These are phyloP conservation scores for Tragulus kanchil DNA, from an alignment of 2,113 vertebrate genomes.

Conservation along the genomic window DNA sequence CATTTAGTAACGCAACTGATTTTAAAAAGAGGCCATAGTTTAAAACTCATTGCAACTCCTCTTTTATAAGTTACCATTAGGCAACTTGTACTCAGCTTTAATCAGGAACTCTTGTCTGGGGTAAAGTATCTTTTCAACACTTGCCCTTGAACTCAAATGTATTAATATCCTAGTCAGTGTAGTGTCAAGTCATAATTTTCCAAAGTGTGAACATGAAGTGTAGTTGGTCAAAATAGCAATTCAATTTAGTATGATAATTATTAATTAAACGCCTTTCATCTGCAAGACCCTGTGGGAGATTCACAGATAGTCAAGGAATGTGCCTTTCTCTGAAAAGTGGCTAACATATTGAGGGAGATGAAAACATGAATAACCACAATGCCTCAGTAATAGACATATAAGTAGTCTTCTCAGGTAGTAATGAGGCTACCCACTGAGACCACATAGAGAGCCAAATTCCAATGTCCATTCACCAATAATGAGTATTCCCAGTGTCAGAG, in stretches of 20 bases:
- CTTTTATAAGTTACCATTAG: neutral
- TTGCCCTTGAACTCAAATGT: neutral
- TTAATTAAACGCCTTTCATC: neutral
- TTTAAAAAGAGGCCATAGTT: neutral
- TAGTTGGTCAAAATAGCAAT: neutral
- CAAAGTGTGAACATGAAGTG: neutral
- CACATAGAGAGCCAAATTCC: neutral
- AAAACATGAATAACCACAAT: neutral
- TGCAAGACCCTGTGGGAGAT: neutral
- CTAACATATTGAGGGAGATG: neutral
- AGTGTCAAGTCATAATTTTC: neutral
- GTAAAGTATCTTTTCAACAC: neutral
- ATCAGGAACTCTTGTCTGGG: neutral
- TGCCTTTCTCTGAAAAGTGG: neutral
- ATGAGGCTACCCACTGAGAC: neutral
- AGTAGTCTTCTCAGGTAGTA: neutral
- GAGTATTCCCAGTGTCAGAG: neutral
- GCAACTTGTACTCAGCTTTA: neutral
- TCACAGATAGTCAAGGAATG: neutral
- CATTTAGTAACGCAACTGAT: neutral
- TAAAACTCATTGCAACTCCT: neutral
- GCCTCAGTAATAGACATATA: neutral
- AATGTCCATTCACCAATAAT: neutral
- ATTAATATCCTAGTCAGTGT: neutral
- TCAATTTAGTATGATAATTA: neutral